Percentiles rank a stretch among this genome's conserved stretches.
phyloP scores from a whole-genome alignment of 1,140 invertebrate species.

The Drosophila ficusphila region DNA sequence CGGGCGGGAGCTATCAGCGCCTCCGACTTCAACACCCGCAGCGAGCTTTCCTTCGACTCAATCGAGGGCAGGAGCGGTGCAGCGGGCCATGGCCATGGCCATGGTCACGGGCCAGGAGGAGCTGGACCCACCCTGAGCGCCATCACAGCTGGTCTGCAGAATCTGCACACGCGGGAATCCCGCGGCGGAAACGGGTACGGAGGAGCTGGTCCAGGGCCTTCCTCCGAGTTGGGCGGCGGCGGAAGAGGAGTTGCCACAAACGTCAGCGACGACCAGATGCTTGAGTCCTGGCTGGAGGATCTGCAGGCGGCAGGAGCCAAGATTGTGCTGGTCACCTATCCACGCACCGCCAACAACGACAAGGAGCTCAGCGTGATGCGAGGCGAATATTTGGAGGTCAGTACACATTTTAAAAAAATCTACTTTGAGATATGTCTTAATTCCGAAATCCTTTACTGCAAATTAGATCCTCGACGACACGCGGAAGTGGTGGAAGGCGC shows the following conservation, averaged over 20 bases:
- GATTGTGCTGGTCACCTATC: conserved; percentile 97
- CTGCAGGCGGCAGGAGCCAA: conserved; percentile 90
- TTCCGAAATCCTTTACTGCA: too few relatives aligned
- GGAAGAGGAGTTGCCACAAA: conserved; percentile 33
- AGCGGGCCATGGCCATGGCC: conserved; percentile 36
- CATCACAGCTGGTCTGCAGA: conserved; percentile 75
- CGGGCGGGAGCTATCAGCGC: conserved; percentile 68
- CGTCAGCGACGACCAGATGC: conserved; percentile 67
- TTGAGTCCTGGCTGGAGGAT: conserved; percentile 89
- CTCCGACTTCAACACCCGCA: conserved; percentile 86
- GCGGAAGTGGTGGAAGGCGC: conserved; percentile 99
- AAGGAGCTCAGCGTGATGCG: conserved; percentile 98
- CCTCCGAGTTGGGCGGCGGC: conserved; percentile 48
- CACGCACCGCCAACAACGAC: conserved; percentile 97
- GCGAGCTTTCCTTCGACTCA: conserved; percentile 91
- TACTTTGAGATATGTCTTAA: neutral
- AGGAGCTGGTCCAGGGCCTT: conserved; percentile 30
- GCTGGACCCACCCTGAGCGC: conserved; percentile 58
- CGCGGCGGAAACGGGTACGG: conserved; percentile 44
- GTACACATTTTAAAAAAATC: neutral
- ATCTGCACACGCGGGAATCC: conserved; percentile 64
- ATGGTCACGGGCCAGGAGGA: conserved; percentile 43
- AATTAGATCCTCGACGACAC: conserved; percentile 94
- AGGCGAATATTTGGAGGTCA: conserved; percentile 97
- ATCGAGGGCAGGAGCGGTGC: conserved; percentile 86